Base-by-base conservation (phyloP, 2,888 invertebrate species). In the Lochmaea capreae region DNA sequence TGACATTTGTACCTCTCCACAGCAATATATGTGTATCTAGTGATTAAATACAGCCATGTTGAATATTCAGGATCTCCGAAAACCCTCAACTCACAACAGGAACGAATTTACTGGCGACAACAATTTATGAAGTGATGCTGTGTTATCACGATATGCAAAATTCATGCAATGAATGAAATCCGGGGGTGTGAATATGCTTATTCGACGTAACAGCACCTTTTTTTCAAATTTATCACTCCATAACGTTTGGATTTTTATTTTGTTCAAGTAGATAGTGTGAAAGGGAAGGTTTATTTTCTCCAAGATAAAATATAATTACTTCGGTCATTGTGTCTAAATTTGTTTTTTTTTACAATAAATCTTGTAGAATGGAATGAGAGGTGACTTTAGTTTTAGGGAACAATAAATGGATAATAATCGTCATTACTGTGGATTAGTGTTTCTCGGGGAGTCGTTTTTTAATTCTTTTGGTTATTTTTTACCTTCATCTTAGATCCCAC, bases 121-220 rank as follows among this genome's bases (percentile, higher is more conserved):
- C 54, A 54, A 54, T 54, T 54, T 54, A 54, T 54, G 54, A 54
- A 54, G 54, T 54, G 54, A 54, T 54, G 54, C 54, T 54, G 54
- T 54, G 54, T 54, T 54, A 54, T 54, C 54, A 54, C 54, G 9
- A 18, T 54, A 54, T 54, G 54, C 54, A 54, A 54, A 54, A 54
- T 54, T 54, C 54, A 54, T 54, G 18, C 18, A 54, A n/a, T 54
- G 54, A 54, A 54, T 54, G 16, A 54, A 16, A 54, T 54, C 16
- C 16, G 3, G 54, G 54, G 54, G 54, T 54, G 54, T 11, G 16
- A 54, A 54, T 54, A 54, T 54, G 54, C 16, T 54, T 54, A 54
- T 54, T 54, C 11, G 54, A 18, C 18, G 18, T 9, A 16, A 54
- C 54, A 54, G 18, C 18, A 54, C 9, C 8, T 54, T 54, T 16